phyloP scores from a whole-genome alignment of 2,888 invertebrate species.

The Mystacides longicornis region DNA sequence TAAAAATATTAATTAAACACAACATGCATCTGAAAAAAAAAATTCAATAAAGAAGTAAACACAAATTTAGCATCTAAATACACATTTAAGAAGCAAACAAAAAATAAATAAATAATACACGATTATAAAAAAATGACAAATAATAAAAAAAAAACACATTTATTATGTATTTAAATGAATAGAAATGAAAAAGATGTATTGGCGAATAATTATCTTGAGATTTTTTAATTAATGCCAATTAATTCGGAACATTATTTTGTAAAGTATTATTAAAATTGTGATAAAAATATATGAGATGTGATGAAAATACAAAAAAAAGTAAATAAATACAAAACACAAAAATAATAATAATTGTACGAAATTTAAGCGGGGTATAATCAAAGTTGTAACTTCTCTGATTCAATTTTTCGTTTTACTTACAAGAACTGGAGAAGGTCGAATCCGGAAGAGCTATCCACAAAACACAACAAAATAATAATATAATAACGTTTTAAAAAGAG shows the following conservation, averaged over 20 bases:
- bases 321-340: background rate
- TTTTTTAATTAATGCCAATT: background rate
- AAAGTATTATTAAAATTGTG: background rate
- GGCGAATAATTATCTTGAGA: background rate
- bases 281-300: background rate
- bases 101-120: too few species aligned
- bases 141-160: background rate
- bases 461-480: constrained; percentile 31
- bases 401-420: constrained; percentile 87
- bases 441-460: constrained; percentile 91
- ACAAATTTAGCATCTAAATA: too few species aligned
- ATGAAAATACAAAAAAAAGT: background rate
- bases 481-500: background rate
- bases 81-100: too few species aligned
- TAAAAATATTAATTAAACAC: too few species aligned
- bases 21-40: too few species aligned
- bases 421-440: constrained; percentile 96
- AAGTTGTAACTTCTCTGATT: too few species aligned
- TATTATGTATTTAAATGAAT: background rate
- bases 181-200: background rate
- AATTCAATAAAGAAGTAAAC: too few species aligned
- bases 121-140: background rate
- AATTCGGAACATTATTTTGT: background rate
- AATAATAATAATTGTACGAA: background rate
- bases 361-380: background rate